Conservation (phyloP, 2,888 invertebrate species). For the Lepidocyrtinus sp. region DNA sequence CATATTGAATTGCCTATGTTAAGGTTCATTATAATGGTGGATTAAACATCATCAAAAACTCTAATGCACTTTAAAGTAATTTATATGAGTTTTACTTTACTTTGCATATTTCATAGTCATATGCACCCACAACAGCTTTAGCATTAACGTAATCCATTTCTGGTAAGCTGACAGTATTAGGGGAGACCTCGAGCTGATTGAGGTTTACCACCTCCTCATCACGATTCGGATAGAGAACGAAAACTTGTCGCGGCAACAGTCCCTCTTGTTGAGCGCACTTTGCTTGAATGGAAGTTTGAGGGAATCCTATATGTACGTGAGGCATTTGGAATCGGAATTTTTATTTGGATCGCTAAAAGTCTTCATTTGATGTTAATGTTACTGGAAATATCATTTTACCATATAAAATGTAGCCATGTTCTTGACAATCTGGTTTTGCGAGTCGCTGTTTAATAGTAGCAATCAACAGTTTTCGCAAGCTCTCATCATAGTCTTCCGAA, state of each 20-base stretch:
- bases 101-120: conserved; percentile 59
- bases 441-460: conserved; percentile 48
- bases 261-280: conserved; percentile 63
- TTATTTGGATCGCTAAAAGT: neutral
- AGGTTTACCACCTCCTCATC: neutral
- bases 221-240: conserved; percentile 59
- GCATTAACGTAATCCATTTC: conserved; percentile 40
- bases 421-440: conserved; percentile 53
- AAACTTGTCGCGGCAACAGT: conserved; percentile 65
- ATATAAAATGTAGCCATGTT: conserved; percentile 61
- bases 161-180: conserved; percentile 26
- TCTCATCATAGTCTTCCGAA: conserved; percentile 49
- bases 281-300: conserved; percentile 61
- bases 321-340: neutral
- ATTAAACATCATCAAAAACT: too few relatives aligned
- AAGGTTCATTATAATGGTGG: too few relatives aligned
- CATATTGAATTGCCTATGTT: conserved; percentile 44
- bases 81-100: conserved; percentile 27
- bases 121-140: conserved; percentile 60
- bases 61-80: too few relatives aligned
- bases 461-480: conserved; percentile 53
- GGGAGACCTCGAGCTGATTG: neutral
- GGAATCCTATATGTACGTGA: conserved; percentile 57
- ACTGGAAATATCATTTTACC: too few relatives aligned
- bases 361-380: too few relatives aligned